A percentile compares a stretch with the other conserved stretches of the same genome.
These are phyloP conservation scores for Myocastor coypus DNA, from an alignment of 2,113 vertebrate genomes.

Conservation along the genomic window DNA sequence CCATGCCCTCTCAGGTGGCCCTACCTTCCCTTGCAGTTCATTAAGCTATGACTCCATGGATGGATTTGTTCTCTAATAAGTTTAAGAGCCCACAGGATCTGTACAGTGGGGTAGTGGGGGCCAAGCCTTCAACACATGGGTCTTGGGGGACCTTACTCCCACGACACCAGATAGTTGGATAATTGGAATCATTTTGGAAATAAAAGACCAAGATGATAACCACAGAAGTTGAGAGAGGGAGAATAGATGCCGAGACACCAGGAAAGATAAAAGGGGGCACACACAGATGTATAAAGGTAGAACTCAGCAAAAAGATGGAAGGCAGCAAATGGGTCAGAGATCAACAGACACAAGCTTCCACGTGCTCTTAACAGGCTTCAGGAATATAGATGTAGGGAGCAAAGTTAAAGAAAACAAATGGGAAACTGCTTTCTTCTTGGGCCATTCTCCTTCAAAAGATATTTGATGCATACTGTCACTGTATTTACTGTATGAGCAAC, in stretches of 20 bases:
- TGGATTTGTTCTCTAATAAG: background rate
- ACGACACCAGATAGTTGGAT: background rate
- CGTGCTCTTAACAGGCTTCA: background rate
- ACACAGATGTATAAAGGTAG: background rate
- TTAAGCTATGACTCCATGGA: background rate
- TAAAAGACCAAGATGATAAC: background rate
- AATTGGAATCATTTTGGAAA: background rate
- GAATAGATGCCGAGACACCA: background rate
- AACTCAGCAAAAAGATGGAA: background rate
- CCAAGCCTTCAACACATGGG: background rate
- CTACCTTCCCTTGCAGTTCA: background rate
- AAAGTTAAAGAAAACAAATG: background rate
- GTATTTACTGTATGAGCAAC: constrained; percentile 20
- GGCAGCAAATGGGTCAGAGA: background rate
- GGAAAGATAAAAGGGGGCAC: background rate
- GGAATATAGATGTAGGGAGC: background rate
- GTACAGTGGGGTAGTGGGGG: background rate
- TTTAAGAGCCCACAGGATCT: background rate
- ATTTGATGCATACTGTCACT: background rate
- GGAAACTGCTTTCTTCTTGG: constrained; percentile 36
- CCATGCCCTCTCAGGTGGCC: background rate
- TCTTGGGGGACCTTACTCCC: background rate
- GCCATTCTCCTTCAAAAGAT: background rate
- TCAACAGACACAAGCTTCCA: background rate
- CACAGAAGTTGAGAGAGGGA: background rate